Base-by-base conservation (phyloP, 2,797 vertebrate species). In the Cryptoblepharus egeriae region DNA sequence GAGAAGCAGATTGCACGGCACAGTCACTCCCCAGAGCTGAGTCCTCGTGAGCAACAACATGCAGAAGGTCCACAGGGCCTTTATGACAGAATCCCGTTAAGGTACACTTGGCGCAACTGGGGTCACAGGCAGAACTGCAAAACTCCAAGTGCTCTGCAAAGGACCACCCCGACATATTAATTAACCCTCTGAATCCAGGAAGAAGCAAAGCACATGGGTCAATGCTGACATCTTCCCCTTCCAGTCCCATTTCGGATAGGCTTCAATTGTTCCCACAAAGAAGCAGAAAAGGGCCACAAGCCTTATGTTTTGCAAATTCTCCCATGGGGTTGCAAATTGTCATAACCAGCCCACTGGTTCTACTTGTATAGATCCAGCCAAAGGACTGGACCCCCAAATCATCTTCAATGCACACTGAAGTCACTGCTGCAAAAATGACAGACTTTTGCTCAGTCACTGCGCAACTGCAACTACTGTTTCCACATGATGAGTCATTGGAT, bases 21-120 rank as follows among this genome's bases (percentile, higher is more conserved):
- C 20, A 86, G 87, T 79, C 85, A 80, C 91, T 84, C 89, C 9
- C 3, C 83, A 91, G 90, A 76, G 85, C 87, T 86, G 81, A 89
- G 89, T 77, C 78, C 71, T 75, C 79, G 91, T 87, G 88, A 68
- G 61, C 78, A 75, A 71, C 85, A 77, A 75, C 81, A 91, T 83
- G 85, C 80, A 52, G 74, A 90, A 88, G 92, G 90, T 80, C 89
- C 89, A 93, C 92, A 89, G 91, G 89, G 52, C 16, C 32, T 42
- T 57, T 37, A 22, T 30, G 67, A 30, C 5, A 20, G 67, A 52
- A 52, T 18, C 49, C 49, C 15, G 15, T 13, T 30, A 16, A 58
- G 5, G 52, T 12, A 60, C 35, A 15, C 28, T 61, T 61, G 15
- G 39, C 20, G 1, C 22, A 2, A 4, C 15, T 39, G 67, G 28